Evolutionary conservation across 2,797 vertebrate genomes (phyloP).

Genomic region (Esox masquinongy): DNA sequence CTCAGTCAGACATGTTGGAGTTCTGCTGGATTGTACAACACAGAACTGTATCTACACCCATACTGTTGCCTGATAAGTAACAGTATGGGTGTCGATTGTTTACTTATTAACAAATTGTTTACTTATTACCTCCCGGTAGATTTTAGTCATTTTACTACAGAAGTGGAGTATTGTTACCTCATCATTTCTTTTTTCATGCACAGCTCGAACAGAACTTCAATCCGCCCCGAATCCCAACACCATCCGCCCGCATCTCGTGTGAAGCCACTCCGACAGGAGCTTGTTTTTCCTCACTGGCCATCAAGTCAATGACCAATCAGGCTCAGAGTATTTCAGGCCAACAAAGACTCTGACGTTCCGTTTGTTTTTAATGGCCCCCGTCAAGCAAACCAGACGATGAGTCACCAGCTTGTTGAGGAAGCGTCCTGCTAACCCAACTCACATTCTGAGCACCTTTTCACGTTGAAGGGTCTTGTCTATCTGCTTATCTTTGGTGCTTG

Average conservation of each 20-base stretch:
- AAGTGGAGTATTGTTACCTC: not conserved
- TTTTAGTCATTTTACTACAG: not conserved
- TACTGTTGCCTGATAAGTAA: not conserved
- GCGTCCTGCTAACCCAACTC: not conserved
- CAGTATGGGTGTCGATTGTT: no score
- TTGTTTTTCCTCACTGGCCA: not conserved
- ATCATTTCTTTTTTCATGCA: no score
- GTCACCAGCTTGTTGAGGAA: conserved; percentile 43
- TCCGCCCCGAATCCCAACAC: not conserved
- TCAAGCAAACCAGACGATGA: conserved; percentile 44
- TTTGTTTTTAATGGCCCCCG: conserved; percentile 59
- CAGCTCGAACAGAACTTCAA: not conserved
- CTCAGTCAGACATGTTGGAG: not conserved
- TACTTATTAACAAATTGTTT: not conserved
- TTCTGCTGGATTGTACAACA: not conserved
- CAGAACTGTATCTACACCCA: not conserved
- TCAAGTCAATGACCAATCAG: conserved; percentile 58
- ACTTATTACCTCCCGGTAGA: not conserved
- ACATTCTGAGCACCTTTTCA: not conserved
- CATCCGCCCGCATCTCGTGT: no score
- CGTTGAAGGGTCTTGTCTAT: conserved; percentile 18
- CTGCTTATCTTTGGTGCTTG: conserved; percentile 38
- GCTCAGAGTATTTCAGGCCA: conserved; percentile 51
- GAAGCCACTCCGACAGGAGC: not conserved
- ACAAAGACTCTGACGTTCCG: conserved; percentile 46